Conservation (phyloP, 2,888 invertebrate species). For the Lasioglossum marginatum region DNA sequence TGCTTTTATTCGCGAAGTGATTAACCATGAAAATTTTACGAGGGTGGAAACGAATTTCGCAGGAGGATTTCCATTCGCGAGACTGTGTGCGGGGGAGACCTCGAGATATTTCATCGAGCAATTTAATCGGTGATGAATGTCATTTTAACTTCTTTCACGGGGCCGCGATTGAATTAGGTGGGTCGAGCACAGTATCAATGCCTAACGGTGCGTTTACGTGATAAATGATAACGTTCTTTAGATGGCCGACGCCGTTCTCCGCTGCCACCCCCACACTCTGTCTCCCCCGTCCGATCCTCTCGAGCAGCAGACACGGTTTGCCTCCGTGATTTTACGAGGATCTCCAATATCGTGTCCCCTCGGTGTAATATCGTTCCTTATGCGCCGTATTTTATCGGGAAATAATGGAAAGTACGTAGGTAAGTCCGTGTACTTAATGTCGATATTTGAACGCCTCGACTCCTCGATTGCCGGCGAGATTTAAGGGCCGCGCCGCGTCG, state of each 20-base stretch:
- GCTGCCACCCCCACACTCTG: not conserved
- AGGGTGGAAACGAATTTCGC: not conserved
- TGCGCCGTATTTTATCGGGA: constrained; percentile 52
- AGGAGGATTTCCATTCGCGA: not conserved
- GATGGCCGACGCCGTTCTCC: constrained; percentile 22
- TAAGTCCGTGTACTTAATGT: constrained; percentile 56
- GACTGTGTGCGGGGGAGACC: not conserved
- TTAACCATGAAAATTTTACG: not conserved
- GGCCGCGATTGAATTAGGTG: constrained; percentile 45
- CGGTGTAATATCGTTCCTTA: constrained; percentile 48
- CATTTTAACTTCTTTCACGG: constrained; percentile 30
- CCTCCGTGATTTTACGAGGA: constrained; percentile 36
- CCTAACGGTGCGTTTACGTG: constrained; percentile 53
- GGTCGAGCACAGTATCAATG: constrained; percentile 40
- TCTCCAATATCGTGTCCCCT: constrained; percentile 54
- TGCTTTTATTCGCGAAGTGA: not conserved
- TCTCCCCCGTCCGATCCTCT: not conserved
- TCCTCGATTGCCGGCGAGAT: constrained; percentile 25
- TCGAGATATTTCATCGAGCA: constrained; percentile 19
- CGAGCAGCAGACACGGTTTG: constrained; percentile 29
- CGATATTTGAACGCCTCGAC: constrained; percentile 35
- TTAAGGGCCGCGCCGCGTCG: constrained; percentile 12
- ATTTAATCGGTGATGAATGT: constrained; percentile 34
- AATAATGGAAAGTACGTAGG: constrained; percentile 53
- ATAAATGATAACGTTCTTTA: constrained; percentile 54